Evolutionary conservation across 2,113 vertebrate species (phyloP), one percentile per base, ranked within the genome.

Genomic region (Mesocricetus auratus): DNA sequence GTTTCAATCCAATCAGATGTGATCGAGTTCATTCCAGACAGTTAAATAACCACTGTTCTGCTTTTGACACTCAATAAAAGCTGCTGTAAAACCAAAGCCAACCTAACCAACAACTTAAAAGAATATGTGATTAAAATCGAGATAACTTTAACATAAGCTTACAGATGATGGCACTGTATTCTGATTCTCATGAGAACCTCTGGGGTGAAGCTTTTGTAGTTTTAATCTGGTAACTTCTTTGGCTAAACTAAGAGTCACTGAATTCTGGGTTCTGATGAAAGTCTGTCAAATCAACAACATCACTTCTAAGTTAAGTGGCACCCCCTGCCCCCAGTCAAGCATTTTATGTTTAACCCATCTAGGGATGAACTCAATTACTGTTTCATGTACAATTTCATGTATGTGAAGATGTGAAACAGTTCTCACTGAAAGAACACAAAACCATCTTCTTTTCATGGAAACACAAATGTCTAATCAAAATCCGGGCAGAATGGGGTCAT

Each of bases 1-100:
- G 75, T 94, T 96, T 96, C 95, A 86, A 81, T 39, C 56, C 69
- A 85, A 4, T 58, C 92, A 29, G 53, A 31, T 42, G 24, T 4
- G 17, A 82, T 91, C 89, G 58, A 24, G 81, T 69, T 83, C 62
- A 12, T 60, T 47, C 62, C 77, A 66, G 53, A 31, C 56, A 24
- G 33, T 88, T 86, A 75, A 94, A 85, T 16, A 69, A 47, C 42
- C 62, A 45, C 1, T 42, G 58, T 53, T 87, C 68, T 90, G 58
- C 58, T 90, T 64, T 75, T 7, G 56, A 69, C 19, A 24, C 36
- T 62, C 45, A 58, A 22, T 4, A n/a, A 79, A 62, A 81, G 74
- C 79, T 75, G 94, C 90, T 68, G 9, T 79, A 21, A 86, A 93
- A 31, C 10, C 45, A 19, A 22, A 39, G 42, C 5, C 53, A 75